These are phyloP conservation scores for Drosophila anceps DNA, from an alignment of 2,888 invertebrate genomes.

Conservation along the genomic window DNA sequence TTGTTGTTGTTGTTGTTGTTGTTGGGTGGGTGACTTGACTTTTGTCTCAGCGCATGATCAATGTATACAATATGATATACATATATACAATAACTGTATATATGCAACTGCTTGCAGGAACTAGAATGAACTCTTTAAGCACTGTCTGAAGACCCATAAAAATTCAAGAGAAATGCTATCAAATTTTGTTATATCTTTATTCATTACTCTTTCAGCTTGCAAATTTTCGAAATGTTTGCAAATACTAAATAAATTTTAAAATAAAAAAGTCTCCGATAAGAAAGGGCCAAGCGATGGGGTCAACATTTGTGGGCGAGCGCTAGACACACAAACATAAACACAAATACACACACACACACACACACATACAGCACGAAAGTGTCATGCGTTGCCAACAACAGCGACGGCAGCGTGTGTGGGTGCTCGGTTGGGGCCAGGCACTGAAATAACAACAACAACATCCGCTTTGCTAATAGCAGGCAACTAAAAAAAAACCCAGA, in stretches of 20 bases:
- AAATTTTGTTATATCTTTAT: not conserved
- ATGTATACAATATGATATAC: conserved; percentile 2
- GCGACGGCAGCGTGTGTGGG: conserved; percentile 61
- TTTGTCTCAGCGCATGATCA: conserved; percentile 66
- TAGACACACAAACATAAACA: conserved; percentile 32
- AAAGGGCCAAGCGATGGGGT: conserved; percentile 51
- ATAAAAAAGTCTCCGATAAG: conserved; percentile 48
- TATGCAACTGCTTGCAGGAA: not conserved
- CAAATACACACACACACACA: conserved; percentile 15
- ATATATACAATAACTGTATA: not conserved
- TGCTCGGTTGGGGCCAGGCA: conserved; percentile 51
- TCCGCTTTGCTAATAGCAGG: conserved; percentile 80
- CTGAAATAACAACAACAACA: conserved; percentile 65
- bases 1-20: conserved; percentile 23
- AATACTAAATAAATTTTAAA: conserved; percentile 4
- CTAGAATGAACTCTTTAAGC: not conserved
- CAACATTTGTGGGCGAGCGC: conserved; percentile 66
- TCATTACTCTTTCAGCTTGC: conserved; percentile 11
- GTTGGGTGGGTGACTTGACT: conserved; percentile 56
- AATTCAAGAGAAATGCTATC: not conserved
- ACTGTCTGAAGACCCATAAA: not conserved
- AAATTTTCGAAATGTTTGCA: conserved; percentile 6
- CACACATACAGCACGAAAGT: conserved; percentile 45
- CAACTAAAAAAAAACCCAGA: conserved; percentile 44
- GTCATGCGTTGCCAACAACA: conserved; percentile 65